Base-by-base conservation (phyloP, 1,140 invertebrate genomes). In the Drosophila funebris region DNA sequence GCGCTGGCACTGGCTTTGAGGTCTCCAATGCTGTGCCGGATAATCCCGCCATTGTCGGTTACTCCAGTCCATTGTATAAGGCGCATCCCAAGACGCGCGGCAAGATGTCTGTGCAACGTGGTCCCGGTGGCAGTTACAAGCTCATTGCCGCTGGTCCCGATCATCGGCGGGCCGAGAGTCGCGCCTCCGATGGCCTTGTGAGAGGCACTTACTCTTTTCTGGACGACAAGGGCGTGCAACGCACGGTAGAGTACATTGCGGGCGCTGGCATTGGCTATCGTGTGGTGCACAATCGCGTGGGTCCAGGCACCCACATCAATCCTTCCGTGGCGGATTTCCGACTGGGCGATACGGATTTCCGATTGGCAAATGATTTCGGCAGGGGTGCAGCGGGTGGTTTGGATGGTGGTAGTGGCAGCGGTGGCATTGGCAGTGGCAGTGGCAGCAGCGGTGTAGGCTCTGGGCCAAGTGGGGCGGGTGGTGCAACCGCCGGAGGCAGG, bases 191-290 rank as follows among this genome's bases (percentile, higher is more conserved):
- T 43, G 95, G 95, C 8, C 93, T 95, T 63, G 94, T 95, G 0
- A 90, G 94, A 54, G 95, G 95, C 29, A 95, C 95, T 0, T 96
- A 96, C 90, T 95, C 95, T 4, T 96, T 95, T 82, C 89, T 96
- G 11, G 95, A 96, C 79, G 95, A 96, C 76, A 95, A 95, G 92
- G 95, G 95, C 1, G 93, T 95, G 16, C 95, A 95, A 92, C 93
- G 94, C 52, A 94, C 95, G 0, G 95, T 95, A 1, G 93, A 96
- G 81, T 96, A 96, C 79, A 95, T 95, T 66, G 95, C 95, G 1
- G 95, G 95, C 1, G 95, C 95, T 0, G 94, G 94, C 29, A 96
- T 95, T 27, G 95, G 95, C n/a, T 96, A 95, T 72, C 93, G 94
- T 7, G 94, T 96, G 2, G 92, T 96, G 14, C 69, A 90, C 14